A percentile compares a stretch with the other conserved stretches of the same genome.
Evolutionary conservation across 2,113 vertebrate species (phyloP).

Genomic region (Aspidoscelis tigris): DNA sequence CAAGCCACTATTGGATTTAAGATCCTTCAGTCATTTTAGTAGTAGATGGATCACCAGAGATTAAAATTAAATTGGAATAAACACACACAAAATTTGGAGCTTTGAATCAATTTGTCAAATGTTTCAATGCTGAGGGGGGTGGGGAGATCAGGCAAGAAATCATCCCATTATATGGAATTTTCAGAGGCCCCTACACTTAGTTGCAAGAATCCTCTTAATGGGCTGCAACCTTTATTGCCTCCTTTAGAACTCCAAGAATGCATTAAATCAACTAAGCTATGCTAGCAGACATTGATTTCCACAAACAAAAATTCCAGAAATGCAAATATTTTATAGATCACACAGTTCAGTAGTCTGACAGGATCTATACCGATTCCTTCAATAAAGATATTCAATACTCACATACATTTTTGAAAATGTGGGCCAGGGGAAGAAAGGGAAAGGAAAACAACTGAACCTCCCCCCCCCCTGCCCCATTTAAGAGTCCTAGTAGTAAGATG

Average conservation of each 20-base stretch:
- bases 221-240: background rate
- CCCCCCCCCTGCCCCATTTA: too few species aligned
- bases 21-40: slow-evolving; percentile 36
- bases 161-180: slow-evolving; percentile 26
- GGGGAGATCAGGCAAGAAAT: slow-evolving; percentile 52
- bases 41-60: slow-evolving; percentile 50
- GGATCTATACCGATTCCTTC: background rate
- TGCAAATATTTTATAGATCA: slow-evolving; percentile 21
- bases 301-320: background rate
- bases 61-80: slow-evolving; percentile 42
- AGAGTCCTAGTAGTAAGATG: too few species aligned
- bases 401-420: background rate
- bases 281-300: slow-evolving; percentile 32
- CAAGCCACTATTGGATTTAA: too few species aligned
- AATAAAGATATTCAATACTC: background rate
- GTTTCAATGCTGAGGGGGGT: accelerated
- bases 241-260: slow-evolving; percentile 21
- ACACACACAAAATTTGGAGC: slow-evolving; percentile 56
- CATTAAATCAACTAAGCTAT: slow-evolving; percentile 23
- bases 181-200: slow-evolving; percentile 12
- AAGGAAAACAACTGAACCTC: too few species aligned
- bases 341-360: slow-evolving; percentile 17
- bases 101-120: slow-evolving; percentile 50
- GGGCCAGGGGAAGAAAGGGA: background rate
- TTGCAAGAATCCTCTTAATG: slow-evolving; percentile 7